Evolutionary conservation across 53 echinoderm and acorn worm species (phyloP).

Genomic region (Holothuria scabra): DNA sequence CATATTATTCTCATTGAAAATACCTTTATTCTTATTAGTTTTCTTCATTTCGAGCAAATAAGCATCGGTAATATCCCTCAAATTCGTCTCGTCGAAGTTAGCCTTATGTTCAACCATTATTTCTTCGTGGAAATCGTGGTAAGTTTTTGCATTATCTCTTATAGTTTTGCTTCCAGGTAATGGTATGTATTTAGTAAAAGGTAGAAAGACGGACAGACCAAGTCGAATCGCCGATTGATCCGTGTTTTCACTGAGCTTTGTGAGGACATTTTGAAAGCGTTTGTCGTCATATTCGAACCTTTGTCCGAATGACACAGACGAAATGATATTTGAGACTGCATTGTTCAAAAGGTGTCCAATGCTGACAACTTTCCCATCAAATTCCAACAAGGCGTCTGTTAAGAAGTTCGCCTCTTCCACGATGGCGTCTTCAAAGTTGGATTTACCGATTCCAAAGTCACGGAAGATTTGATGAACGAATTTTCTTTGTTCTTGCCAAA

Average conservation of each 20-base stretch:
- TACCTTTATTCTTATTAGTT: neutral
- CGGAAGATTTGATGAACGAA: constrained; percentile 33
- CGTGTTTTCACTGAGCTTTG: neutral
- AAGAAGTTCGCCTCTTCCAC: neutral
- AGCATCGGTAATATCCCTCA: constrained; percentile 3
- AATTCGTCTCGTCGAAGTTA: no score
- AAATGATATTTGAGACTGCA: constrained; percentile 42
- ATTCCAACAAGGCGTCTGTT: neutral
- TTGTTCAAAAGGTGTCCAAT: neutral
- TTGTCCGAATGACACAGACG: neutral
- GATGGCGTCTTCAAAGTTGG: constrained; percentile 17
- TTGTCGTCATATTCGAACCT: constrained; percentile 46
- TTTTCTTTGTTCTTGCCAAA: constrained; percentile 37
- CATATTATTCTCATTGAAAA: constrained; percentile 34
- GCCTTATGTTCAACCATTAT: neutral
- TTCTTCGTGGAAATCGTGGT: neutral
- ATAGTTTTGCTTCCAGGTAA: neutral
- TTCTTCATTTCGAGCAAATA: neutral
- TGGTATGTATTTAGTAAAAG: constrained; percentile 2
- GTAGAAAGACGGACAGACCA: constrained; percentile 12
- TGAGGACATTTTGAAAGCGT: constrained; percentile 3
- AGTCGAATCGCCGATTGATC: neutral
- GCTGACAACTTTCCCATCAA: constrained; percentile 1
- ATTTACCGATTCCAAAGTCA: constrained; percentile 22
- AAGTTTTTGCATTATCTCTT: neutral